A percentile compares a stretch with the other conserved stretches of the same genome.
Evolutionary conservation across 2,888 invertebrate genomes (phyloP).

Genomic region (Balanococcus diminutus): DNA sequence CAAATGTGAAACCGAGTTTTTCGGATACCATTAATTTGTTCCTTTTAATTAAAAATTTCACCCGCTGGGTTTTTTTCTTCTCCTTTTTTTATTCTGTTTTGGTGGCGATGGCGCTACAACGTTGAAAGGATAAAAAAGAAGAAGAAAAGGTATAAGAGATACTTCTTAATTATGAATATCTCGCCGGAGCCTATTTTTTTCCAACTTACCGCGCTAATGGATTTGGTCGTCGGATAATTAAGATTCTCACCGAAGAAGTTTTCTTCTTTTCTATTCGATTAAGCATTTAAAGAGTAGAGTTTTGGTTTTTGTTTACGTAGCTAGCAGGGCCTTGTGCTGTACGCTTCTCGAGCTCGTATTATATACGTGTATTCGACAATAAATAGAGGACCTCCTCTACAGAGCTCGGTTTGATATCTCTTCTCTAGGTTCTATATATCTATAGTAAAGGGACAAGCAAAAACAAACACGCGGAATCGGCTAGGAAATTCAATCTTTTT

Average conservation of each 20-base stretch:
- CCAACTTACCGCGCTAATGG: background rate
- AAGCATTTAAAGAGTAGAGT: background rate
- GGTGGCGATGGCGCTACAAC: background rate
- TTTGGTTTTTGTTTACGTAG: slow-evolving; percentile 5
- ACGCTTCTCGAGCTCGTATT: background rate
- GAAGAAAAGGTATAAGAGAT: background rate
- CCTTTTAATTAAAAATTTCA: slow-evolving; percentile 28
- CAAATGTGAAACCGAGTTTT: slow-evolving; percentile 6
- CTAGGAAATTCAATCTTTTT: slow-evolving; percentile 49
- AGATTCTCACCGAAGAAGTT: slow-evolving; percentile 7
- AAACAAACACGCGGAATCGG: slow-evolving; percentile 33
- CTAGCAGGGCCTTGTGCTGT: no score
- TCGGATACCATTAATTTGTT: slow-evolving; percentile 32
- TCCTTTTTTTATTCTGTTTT: background rate
- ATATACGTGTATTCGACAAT: background rate
- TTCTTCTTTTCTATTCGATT: slow-evolving; percentile 1
- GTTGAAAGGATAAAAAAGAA: background rate
- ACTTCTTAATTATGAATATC: slow-evolving; percentile 40
- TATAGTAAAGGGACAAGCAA: slow-evolving; percentile 20
- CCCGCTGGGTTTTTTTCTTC: slow-evolving; percentile 25
- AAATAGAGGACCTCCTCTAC: background rate
- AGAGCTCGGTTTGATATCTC: background rate
- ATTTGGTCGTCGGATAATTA: slow-evolving; percentile 38
- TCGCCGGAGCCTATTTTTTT: background rate
- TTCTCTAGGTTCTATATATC: background rate